Evolutionary conservation across 1,140 invertebrate species (phyloP).

Genomic region (Nasonia giraulti): DNA sequence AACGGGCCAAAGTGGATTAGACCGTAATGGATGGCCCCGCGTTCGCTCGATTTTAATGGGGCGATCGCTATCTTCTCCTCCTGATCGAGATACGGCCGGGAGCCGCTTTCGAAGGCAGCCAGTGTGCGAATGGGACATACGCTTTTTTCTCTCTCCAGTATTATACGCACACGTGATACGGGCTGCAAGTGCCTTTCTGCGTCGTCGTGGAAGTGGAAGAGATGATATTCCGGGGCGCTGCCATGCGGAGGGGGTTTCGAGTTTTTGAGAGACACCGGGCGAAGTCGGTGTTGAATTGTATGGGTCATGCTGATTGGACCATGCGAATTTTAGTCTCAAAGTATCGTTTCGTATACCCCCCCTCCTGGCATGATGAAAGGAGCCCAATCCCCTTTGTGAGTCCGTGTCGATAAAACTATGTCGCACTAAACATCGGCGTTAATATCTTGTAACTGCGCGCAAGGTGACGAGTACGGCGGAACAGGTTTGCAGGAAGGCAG

Average conservation of each 20-base stretch:
- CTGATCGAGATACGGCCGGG: not conserved
- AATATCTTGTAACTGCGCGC: constrained; percentile 25
- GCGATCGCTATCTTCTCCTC: constrained; percentile 13
- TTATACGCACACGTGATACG: constrained; percentile 14
- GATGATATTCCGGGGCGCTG: not conserved
- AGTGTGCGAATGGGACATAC: constrained; percentile 13
- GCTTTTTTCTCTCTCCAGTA: not conserved
- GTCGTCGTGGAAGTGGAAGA: not conserved
- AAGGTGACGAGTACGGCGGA: constrained; percentile 40
- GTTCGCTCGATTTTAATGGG: not conserved
- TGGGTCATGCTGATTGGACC: too few relatives aligned
- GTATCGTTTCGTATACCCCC: too few relatives aligned
- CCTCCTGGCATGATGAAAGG: not conserved
- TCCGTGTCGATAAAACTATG: not conserved
- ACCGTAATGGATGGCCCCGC: not conserved
- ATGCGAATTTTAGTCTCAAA: too few relatives aligned
- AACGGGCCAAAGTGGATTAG: constrained; percentile 43
- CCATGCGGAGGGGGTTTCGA: not conserved
- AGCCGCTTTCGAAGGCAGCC: not conserved
- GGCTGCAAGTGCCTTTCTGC: not conserved
- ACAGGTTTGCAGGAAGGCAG: constrained; percentile 25
- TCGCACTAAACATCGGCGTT: constrained; percentile 26
- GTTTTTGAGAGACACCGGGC: not conserved
- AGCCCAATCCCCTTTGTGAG: not conserved
- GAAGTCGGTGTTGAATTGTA: too few relatives aligned